phyloP scores from a whole-genome alignment of 2,113 vertebrate species.

The Ptilorrhoa leucosticta region DNA sequence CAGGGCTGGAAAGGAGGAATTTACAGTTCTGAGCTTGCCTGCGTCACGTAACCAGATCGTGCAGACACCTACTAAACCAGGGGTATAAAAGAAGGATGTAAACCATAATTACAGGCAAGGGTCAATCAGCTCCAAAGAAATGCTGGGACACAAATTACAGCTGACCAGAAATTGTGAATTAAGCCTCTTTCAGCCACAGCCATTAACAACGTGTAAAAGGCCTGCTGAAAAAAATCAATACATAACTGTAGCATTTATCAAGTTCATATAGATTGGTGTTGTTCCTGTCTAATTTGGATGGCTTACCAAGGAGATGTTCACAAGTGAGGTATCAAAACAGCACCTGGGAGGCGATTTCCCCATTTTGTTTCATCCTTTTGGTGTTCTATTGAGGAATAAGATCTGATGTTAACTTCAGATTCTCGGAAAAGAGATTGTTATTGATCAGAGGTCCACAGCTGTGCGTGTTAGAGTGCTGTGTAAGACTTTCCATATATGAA shows the following conservation, averaged over 20 bases:
- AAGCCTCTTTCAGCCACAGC: background rate
- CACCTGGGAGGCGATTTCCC: slow-evolving; percentile 1
- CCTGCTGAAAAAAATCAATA: slow-evolving; percentile 35
- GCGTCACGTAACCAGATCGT: background rate
- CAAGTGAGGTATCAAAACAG: slow-evolving; percentile 5
- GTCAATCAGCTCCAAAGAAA: background rate
- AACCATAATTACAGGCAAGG: background rate
- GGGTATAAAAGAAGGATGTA: background rate
- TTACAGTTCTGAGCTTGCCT: background rate
- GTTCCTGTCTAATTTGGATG: slow-evolving; percentile 1
- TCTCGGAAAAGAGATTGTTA: slow-evolving; percentile 32
- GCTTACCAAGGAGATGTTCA: background rate
- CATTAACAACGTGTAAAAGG: background rate
- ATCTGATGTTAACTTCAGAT: slow-evolving; percentile 20
- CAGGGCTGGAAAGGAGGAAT: background rate
- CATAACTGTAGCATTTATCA: slow-evolving; percentile 40
- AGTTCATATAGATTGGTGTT: slow-evolving; percentile 33
- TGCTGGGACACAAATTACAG: background rate
- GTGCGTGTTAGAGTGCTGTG: background rate
- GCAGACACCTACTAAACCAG: background rate
- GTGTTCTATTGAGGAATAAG: background rate
- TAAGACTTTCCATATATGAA: background rate
- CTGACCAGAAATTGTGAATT: slow-evolving; percentile 12
- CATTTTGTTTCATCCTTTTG: background rate
- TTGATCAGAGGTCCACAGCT: slow-evolving; percentile 11